Evolutionary conservation across 2,113 vertebrate species (phyloP).

Genomic region (Dromaius novaehollandiae): DNA sequence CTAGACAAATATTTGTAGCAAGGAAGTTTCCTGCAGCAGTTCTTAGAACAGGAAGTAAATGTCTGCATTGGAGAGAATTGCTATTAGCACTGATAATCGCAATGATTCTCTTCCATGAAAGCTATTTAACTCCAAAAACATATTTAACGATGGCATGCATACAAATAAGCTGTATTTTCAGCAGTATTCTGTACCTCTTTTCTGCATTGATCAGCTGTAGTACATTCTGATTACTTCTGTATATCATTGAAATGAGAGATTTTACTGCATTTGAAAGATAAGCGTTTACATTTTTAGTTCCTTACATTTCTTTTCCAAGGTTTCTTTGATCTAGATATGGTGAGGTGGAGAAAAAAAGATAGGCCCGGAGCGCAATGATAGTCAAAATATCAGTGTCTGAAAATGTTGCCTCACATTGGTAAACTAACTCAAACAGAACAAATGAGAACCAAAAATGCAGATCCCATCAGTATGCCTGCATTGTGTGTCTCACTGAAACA

Average conservation of each 20-base stretch:
- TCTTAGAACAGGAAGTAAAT: slow-evolving; percentile 56
- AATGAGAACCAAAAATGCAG: slow-evolving; percentile 39
- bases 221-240: slow-evolving; percentile 40
- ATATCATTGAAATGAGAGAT: slow-evolving; percentile 29
- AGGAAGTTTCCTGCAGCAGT: slow-evolving; percentile 25
- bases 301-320: background rate
- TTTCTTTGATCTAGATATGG: background rate
- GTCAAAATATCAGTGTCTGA: background rate
- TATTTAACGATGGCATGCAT: slow-evolving; percentile 50
- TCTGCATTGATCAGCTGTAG: slow-evolving; percentile 48
- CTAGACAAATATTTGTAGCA: slow-evolving; percentile 23
- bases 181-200: slow-evolving; percentile 47
- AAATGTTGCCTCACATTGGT: background rate
- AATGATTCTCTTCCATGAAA: slow-evolving; percentile 60
- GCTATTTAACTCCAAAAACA: slow-evolving; percentile 54
- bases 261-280: slow-evolving; percentile 49
- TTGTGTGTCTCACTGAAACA: background rate
- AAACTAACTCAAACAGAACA: background rate
- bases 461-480: slow-evolving; percentile 2
- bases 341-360: background rate
- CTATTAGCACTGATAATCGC: slow-evolving; percentile 52
- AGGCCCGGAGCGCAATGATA: background rate
- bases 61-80: slow-evolving; percentile 31
- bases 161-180: slow-evolving; percentile 63
- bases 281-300: background rate